Evolutionary conservation across 2,888 invertebrate genomes (phyloP), one percentile per base, ranked within the genome.

Genomic region (Melieria crassipennis): DNA sequence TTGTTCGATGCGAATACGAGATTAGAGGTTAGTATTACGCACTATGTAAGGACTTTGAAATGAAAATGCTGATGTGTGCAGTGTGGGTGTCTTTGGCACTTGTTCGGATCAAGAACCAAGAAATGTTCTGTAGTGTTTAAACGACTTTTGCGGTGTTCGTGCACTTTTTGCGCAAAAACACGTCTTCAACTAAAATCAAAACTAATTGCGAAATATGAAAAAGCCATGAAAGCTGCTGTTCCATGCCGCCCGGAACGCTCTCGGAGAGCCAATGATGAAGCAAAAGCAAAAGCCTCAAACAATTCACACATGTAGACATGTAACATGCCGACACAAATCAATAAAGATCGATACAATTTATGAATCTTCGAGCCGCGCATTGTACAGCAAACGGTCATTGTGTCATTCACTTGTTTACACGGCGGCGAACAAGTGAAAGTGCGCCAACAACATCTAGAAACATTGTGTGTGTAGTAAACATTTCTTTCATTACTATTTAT

Each of bases 291-390:
- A 30, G 30, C 30, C 30, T 30, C 30, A 30, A 30, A 30, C 30
- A 30, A 63, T 48, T 10, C 50, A 48, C 42, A 52, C 7, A 3
- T 56, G 57, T 9, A 65, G 9, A 30, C 16, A 58, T 42, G 42
- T 10, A 7, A 9, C 3, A 46, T 6, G n/a, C 16, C 3, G n/a
- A 58, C 43, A 46, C 30, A 48, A 68, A 68, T 61, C 68, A 68
- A 68, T 62, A 68, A 16, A 30, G 43, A 68, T 68, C 68, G 52
- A 68, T 62, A 48, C 7, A 16, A 66, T 46, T 57, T 66, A 58
- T 66, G 66, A 46, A 47, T 30, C 30, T 66, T 58, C 57, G 47
- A 66, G 42, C 30, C 42, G 58, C n/a, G 55, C 43, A 45, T 50
- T 11, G 11, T 9, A 7, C n/a, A n/a, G 52, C 0, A 10, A 50